Evolutionary conservation across 64 coral and sea anemone species (phyloP).

Genomic region (Pachyseris speciosa): DNA sequence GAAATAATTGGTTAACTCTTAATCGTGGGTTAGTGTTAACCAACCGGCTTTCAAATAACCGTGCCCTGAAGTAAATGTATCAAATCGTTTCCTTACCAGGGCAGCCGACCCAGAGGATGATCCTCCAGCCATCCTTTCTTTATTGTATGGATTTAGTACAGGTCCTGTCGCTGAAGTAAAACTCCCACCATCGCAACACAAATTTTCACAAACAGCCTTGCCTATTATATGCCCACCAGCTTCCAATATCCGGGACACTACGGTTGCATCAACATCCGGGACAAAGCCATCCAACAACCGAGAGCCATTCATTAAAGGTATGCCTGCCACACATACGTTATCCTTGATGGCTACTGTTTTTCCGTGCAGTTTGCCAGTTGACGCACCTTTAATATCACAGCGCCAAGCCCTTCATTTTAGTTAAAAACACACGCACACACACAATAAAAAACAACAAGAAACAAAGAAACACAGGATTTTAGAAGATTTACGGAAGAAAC

Average conservation of each 20-base stretch:
- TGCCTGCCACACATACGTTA: conserved; percentile 60
- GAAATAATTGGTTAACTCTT: too few relatives aligned
- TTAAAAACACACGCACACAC: too few relatives aligned
- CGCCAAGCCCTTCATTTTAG: too few relatives aligned
- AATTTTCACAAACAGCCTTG: conserved; percentile 82
- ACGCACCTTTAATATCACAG: too few relatives aligned
- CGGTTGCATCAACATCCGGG: too few relatives aligned
- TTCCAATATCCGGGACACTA: conserved; percentile 71
- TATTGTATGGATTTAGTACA: conserved; percentile 70
- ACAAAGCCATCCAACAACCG: conserved; percentile 59
- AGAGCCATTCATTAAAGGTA: conserved; percentile 74
- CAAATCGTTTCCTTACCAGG: conserved; percentile 51
- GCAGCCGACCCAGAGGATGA: conserved; percentile 80
- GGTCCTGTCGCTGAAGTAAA: conserved; percentile 74
- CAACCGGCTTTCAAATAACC: too few relatives aligned
- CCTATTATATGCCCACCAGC: conserved; percentile 77
- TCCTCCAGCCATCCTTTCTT: conserved; percentile 51
- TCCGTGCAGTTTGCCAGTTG: neutral
- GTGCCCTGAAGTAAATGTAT: too few relatives aligned
- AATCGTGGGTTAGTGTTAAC: too few relatives aligned
- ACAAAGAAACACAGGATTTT: too few relatives aligned
- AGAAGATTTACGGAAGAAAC: too few relatives aligned
- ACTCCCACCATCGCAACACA: conserved; percentile 74
- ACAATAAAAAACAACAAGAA: too few relatives aligned
- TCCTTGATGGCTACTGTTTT: too few relatives aligned